Percentiles rank a stretch among this genome's conserved stretches.
phyloP scores from a whole-genome alignment of 2,113 vertebrate species.

The Entomyzon cyanotis region DNA sequence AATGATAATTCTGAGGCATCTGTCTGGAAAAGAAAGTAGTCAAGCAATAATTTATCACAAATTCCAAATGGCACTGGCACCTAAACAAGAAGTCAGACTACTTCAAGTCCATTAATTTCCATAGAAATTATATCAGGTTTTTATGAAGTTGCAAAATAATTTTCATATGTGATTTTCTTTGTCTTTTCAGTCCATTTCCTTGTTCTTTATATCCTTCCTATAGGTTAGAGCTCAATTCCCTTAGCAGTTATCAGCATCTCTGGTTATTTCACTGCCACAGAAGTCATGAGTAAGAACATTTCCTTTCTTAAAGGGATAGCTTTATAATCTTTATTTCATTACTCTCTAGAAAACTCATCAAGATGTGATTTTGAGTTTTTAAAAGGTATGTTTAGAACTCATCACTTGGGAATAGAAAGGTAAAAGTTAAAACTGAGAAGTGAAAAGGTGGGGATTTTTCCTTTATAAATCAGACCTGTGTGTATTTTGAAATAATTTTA shows the following conservation, averaged over 20 bases:
- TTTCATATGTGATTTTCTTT: background rate
- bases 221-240: background rate
- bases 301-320: background rate
- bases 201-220: background rate
- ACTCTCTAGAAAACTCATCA: background rate
- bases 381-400: background rate
- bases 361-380: background rate
- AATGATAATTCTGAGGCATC: background rate
- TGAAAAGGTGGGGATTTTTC: accelerated
- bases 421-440: background rate
- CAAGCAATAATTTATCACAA: background rate
- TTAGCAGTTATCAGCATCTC: background rate
- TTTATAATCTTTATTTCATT: background rate
- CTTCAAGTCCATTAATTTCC: background rate
- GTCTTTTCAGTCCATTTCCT: background rate
- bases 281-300: background rate
- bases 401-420: background rate
- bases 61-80: background rate
- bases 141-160: background rate
- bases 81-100: background rate
- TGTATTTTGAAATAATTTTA: background rate
- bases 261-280: background rate
- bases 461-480: background rate
- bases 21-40: background rate
- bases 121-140: background rate